A percentile compares a stretch with the other conserved stretches of the same genome.
Evolutionary conservation across 2,797 vertebrate species (phyloP).

Genomic region (Halcyon badia): DNA sequence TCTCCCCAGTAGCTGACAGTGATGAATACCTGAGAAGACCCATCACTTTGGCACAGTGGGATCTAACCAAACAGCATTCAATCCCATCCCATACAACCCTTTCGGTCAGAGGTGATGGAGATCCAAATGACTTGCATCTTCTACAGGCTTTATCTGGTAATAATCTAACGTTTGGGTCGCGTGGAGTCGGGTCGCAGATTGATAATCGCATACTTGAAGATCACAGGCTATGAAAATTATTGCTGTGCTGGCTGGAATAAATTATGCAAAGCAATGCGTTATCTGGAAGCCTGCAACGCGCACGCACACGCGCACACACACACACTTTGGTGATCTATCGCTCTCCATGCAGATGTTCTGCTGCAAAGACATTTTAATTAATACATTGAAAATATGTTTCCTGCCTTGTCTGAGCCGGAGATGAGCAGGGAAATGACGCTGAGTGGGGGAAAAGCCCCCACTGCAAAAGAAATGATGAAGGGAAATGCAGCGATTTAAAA

Average conservation of each 20-base stretch:
- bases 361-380: conserved; percentile 76
- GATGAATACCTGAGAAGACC: neutral
- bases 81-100: neutral
- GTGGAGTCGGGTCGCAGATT: neutral
- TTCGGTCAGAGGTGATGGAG: neutral
- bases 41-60: neutral
- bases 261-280: conserved; percentile 76
- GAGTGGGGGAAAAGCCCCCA: conserved; percentile 49
- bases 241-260: conserved; percentile 70
- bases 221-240: conserved; percentile 63
- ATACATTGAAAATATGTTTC: conserved; percentile 70
- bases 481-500: neutral
- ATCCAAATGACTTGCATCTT: neutral
- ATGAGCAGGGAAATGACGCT: conserved; percentile 26
- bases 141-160: neutral
- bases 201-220: conserved; percentile 42
- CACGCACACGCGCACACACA: neutral
- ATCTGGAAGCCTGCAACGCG: conserved; percentile 53
- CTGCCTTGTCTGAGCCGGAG: conserved; percentile 55
- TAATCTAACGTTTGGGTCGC: neutral
- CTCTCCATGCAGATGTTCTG: conserved; percentile 73
- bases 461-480: neutral
- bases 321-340: conserved; percentile 62
- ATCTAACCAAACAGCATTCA: neutral
- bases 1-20: neutral